phyloP scores from a whole-genome alignment of 2,888 invertebrate species.

The Zygogramma bicolorata region DNA sequence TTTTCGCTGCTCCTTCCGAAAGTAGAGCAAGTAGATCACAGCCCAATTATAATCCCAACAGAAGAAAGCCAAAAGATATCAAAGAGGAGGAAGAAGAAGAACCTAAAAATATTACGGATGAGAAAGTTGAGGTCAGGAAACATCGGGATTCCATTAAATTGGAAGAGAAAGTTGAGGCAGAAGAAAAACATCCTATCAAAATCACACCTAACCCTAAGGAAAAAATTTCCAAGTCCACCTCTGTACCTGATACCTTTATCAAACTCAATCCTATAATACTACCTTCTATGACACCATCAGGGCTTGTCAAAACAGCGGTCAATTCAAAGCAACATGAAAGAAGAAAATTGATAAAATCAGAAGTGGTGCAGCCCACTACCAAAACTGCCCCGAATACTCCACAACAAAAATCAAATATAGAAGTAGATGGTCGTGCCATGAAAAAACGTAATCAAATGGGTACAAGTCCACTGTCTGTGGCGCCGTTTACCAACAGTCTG shows the following conservation, averaged over 20 bases:
- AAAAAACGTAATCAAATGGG: slow-evolving; percentile 68
- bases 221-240: slow-evolving; percentile 40
- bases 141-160: slow-evolving; percentile 1
- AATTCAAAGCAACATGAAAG: slow-evolving; percentile 73
- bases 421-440: slow-evolving; percentile 56
- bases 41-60: slow-evolving; percentile 67
- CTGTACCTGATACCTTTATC: slow-evolving; percentile 22
- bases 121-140: slow-evolving; percentile 25
- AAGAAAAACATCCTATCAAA: slow-evolving; percentile 17
- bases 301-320: slow-evolving; percentile 75
- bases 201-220: slow-evolving; percentile 46
- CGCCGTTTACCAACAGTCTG: slow-evolving; percentile 70
- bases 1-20: slow-evolving; percentile 79
- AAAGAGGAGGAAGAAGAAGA: slow-evolving; percentile 48
- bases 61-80: slow-evolving; percentile 64
- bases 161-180: slow-evolving; percentile 14
- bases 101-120: slow-evolving; percentile 16
- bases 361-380: slow-evolving; percentile 57
- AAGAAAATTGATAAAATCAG: slow-evolving; percentile 68
- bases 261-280: slow-evolving; percentile 11
- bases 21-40: slow-evolving; percentile 69
- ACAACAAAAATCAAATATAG: slow-evolving; percentile 31
- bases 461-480: slow-evolving; percentile 64
- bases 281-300: slow-evolving; percentile 70
- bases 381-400: slow-evolving; percentile 7